These are phyloP conservation scores for Copsychus sechellarum DNA, from an alignment of 2,113 vertebrate genomes.

Conservation along the genomic window DNA sequence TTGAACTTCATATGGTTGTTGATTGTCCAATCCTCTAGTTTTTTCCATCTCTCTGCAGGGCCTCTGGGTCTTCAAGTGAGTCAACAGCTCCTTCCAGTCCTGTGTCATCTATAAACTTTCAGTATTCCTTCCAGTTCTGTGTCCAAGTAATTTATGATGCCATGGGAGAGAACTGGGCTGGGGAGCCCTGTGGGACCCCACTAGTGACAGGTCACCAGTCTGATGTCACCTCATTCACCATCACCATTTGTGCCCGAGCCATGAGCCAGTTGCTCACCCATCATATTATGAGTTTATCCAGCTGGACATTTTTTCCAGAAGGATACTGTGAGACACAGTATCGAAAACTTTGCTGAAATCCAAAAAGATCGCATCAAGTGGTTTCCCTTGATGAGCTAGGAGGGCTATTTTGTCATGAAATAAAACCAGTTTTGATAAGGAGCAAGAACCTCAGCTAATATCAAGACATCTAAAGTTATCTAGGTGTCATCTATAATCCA, in stretches of 20 bases:
- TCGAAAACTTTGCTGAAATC: background rate
- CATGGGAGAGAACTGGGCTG: background rate
- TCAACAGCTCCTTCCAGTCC: background rate
- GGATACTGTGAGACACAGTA: background rate
- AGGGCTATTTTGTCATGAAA: background rate
- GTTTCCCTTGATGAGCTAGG: background rate
- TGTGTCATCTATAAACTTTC: background rate
- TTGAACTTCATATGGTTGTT: background rate
- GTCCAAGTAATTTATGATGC: background rate
- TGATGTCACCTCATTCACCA: background rate
- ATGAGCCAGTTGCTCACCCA: background rate
- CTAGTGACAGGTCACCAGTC: background rate
- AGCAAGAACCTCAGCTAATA: background rate
- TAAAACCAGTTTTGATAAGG: background rate
- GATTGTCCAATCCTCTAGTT: background rate
- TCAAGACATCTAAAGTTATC: background rate
- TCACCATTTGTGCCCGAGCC: accelerated
- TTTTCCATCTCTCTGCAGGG: background rate
- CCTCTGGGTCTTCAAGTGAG: background rate
- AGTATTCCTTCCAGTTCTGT: background rate
- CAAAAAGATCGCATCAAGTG: background rate
- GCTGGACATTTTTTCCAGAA: background rate
- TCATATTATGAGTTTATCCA: background rate
- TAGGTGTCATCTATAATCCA: background rate
- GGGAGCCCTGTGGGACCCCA: background rate